These are phyloP conservation scores for Eurois occulta DNA, from an alignment of 2,888 invertebrate species.

Conservation along the genomic window DNA sequence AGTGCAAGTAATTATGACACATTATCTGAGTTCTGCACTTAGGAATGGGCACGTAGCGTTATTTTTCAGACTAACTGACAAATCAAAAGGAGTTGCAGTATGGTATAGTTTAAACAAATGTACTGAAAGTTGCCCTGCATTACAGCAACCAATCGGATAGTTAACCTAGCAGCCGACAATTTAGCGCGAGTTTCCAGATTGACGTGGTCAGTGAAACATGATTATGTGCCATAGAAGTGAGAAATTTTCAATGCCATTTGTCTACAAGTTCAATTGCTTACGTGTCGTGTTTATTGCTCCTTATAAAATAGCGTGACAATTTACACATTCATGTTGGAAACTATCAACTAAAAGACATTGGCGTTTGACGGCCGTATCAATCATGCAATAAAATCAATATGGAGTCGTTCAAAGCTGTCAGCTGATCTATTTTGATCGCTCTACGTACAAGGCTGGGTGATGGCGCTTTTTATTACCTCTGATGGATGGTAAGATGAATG, in stretches of 20 bases:
- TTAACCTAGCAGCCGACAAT: neutral
- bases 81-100: neutral
- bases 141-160: neutral
- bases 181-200: neutral
- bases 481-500: too few species aligned
- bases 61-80: neutral
- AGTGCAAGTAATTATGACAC: neutral
- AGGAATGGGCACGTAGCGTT: neutral
- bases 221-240: neutral
- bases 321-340: constrained; percentile 26
- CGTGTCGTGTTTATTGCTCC: constrained; percentile 24
- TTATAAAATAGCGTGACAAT: constrained; percentile 38
- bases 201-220: neutral
- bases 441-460: neutral
- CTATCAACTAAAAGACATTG: constrained; percentile 25
- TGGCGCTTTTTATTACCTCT: too few species aligned
- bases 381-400: constrained; percentile 49
- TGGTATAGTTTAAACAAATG: neutral
- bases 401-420: constrained; percentile 25
- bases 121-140: neutral
- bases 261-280: constrained; percentile 13
- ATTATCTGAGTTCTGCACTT: neutral
- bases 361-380: constrained; percentile 49
- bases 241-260: neutral
- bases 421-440: constrained; percentile 18